Percentiles rank a stretch among this genome's conserved stretches.
phyloP scores from a whole-genome alignment of 2,113 vertebrate species.

The Lagopus muta region DNA sequence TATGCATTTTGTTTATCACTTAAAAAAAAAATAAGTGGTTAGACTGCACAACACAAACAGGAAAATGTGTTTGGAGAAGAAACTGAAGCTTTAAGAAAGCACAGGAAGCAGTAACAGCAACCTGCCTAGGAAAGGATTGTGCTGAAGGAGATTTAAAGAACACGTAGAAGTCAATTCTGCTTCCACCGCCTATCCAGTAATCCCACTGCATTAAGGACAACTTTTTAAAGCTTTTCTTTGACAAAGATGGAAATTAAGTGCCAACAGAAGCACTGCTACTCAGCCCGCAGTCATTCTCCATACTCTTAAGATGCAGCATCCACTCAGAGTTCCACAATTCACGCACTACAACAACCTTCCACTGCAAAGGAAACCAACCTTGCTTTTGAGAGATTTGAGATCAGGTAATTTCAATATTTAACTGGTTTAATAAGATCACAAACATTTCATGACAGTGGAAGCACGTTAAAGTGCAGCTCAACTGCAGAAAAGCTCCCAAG shows the following conservation, averaged over 20 bases:
- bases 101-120: neutral
- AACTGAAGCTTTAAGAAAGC: neutral
- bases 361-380: neutral
- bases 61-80: neutral
- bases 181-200: neutral
- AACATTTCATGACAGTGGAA: neutral
- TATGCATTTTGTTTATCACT: neutral
- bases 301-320: neutral
- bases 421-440: neutral
- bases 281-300: neutral
- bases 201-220: neutral
- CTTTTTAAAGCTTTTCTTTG: conserved; percentile 1
- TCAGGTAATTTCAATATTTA: neutral
- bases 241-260: neutral
- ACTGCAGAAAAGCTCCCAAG: neutral
- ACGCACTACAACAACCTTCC: neutral
- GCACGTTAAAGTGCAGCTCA: neutral
- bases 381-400: neutral
- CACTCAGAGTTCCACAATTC: neutral
- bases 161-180: neutral
- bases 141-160: neutral
- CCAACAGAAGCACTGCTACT: neutral
- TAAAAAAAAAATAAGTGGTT: neutral
- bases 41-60: neutral
- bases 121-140: neutral